Evolutionary conservation across 2,797 vertebrate species (phyloP).

Genomic region (Onychomys leucogaster): DNA sequence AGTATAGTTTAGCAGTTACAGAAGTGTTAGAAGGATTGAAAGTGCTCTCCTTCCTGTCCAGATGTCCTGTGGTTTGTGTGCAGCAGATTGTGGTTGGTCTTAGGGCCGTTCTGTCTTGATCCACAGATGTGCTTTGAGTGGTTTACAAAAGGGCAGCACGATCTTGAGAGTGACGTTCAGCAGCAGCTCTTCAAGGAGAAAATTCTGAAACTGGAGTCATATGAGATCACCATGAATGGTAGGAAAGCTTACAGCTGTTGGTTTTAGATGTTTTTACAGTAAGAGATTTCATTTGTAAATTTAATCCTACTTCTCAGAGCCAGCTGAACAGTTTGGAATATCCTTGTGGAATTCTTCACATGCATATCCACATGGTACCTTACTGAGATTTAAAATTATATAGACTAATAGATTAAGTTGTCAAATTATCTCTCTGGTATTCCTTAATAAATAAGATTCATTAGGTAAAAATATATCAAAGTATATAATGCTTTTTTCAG

Average conservation of each 20-base stretch:
- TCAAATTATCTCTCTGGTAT: slow-evolving; percentile 27
- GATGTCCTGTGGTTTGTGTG: not conserved
- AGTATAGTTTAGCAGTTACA: not conserved
- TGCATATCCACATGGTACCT: not conserved
- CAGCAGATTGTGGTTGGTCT: slow-evolving; percentile 87
- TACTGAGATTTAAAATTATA: slow-evolving; percentile 48
- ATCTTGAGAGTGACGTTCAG: slow-evolving; percentile 98
- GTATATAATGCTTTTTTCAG: slow-evolving; percentile 19
- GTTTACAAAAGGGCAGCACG: slow-evolving; percentile 99
- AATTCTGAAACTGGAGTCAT: slow-evolving; percentile 98
- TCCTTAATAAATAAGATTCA: slow-evolving; percentile 35
- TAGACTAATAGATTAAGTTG: not conserved
- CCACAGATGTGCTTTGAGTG: slow-evolving; percentile 99
- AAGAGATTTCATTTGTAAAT: not conserved
- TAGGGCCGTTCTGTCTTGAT: slow-evolving; percentile 63
- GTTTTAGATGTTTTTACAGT: not conserved
- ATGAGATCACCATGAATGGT: slow-evolving; percentile 99
- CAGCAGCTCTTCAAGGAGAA: slow-evolving; percentile 99
- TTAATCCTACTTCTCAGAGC: slow-evolving; percentile 48
- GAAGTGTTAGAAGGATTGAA: not conserved
- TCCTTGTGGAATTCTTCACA: slow-evolving; percentile 29
- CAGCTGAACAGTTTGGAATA: slow-evolving; percentile 39
- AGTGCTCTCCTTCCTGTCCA: slow-evolving; percentile 2
- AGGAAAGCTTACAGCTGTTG: slow-evolving; percentile 42
- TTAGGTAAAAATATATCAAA: slow-evolving; percentile 28